phyloP scores from a whole-genome alignment of 2,888 invertebrate genomes.

The Cancer borealis region DNA sequence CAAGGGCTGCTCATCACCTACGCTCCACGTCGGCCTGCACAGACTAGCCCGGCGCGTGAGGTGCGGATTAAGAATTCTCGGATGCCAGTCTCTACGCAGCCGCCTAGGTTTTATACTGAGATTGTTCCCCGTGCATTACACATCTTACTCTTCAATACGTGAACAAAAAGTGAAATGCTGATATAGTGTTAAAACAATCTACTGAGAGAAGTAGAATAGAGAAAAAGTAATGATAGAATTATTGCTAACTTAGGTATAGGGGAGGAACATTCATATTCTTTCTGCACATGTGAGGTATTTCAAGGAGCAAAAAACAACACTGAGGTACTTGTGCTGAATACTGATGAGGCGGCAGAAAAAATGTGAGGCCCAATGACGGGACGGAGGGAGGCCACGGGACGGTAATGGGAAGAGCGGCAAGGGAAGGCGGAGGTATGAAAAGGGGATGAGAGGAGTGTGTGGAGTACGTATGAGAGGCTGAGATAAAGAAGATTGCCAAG shows the following conservation, averaged over 20 bases:
- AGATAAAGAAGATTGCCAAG: not conserved
- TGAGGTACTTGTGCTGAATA: not conserved
- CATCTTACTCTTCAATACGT: not conserved
- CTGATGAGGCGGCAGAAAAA: not conserved
- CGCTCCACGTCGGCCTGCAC: not conserved
- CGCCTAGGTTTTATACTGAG: not conserved
- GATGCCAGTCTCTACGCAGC: not conserved
- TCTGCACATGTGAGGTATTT: not conserved
- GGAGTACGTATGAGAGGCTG: not conserved
- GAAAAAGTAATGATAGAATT: not conserved
- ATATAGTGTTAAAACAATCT: not conserved
- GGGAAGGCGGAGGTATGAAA: not conserved
- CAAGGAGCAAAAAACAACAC: constrained; percentile 1
- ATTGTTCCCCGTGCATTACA: not conserved
- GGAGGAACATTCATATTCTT: not conserved
- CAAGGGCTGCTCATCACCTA: not conserved
- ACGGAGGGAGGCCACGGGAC: not conserved
- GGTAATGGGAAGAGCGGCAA: not conserved
- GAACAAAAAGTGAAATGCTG: not conserved
- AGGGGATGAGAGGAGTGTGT: not conserved
- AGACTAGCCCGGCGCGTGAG: not conserved
- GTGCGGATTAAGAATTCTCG: not conserved
- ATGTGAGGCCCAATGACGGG: not conserved
- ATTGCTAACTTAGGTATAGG: not conserved
- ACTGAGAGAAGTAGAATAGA: not conserved